Base-by-base conservation (phyloP, 2,888 invertebrate genomes). In the Drosophila leonis region DNA sequence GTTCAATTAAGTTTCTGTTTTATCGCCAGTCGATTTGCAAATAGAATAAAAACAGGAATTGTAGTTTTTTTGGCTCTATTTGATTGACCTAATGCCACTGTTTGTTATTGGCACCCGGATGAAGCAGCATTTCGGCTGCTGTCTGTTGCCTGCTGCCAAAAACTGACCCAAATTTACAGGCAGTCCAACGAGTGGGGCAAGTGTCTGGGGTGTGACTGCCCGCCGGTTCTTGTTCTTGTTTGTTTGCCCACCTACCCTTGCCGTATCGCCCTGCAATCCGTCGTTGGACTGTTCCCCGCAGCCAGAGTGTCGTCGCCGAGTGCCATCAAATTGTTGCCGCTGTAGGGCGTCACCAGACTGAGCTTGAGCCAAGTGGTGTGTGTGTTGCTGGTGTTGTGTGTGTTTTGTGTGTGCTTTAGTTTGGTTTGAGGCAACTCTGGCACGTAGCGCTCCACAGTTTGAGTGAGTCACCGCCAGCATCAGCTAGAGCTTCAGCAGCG, bases 101-200 rank as follows among this genome's bases (percentile, higher is more conserved):
- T 76, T 80, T 78, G 81, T 49, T 67, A 72, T 76, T 80, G 77
- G 68, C 82, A 69, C 52, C 63, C 78, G 64, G 69, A 62, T 70
- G 79, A 54, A 52, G 20, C 56, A 42, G 61, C 42, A 48, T 65
- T 67, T 70, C 18, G 70, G 64, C 65, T 62, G 63, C 64, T 64
- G 59, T 65, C 67, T 72, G 67, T 60, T 82, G 88, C 46, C 46
- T 55, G 46, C n/a, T 68, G 66, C 63, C 90, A 78, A 90, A 90
- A 88, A 83, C 69, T 85, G 85, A 85, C 85, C 87, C 78, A 88
- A 90, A 83, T 90, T 88, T 78, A 67, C 64, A 75, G 55, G 52
- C 72, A 69, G 70, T 60, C 66, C 24, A 9, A 24, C 27, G 52
- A 24, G 33, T 24, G 35, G 20, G 49, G 29, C 37, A 65, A 56